Evolutionary conservation across 1,140 invertebrate genomes (phyloP).

Genomic region (Scaptodrosophila lebanonensis): DNA sequence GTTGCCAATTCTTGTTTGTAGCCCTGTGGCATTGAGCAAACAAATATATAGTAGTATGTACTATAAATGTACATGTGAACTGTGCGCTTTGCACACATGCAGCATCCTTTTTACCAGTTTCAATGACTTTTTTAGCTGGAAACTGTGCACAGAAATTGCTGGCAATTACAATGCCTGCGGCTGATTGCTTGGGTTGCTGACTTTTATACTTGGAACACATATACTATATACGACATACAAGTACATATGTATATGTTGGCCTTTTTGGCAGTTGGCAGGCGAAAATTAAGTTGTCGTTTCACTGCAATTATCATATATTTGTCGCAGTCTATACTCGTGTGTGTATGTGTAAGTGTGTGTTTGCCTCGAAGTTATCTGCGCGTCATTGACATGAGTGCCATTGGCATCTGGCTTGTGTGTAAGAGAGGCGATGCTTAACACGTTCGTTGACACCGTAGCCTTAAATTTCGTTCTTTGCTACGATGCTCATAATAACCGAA

Average conservation of each 20-base stretch:
- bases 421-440: constrained; percentile 36
- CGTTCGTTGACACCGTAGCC: constrained; percentile 50
- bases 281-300: constrained; percentile 55
- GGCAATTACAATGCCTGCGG: too few relatives aligned
- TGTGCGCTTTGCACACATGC: too few relatives aligned
- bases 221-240: too few relatives aligned
- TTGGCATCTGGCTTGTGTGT: constrained; percentile 27
- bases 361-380: constrained; percentile 26
- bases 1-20: too few relatives aligned
- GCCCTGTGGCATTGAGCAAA: too few relatives aligned
- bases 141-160: not conserved
- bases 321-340: not conserved
- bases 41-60: too few relatives aligned
- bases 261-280: constrained; percentile 32
- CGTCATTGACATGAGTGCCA: constrained; percentile 27
- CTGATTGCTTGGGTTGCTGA: too few relatives aligned
- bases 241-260: too few relatives aligned
- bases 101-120: not conserved
- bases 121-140: too few relatives aligned
- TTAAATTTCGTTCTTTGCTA: constrained; percentile 6
- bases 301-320: constrained; percentile 51
- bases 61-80: too few relatives aligned
- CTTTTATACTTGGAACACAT: constrained; percentile 20
- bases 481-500: constrained; percentile 53
- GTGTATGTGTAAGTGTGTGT: not conserved